phyloP scores from a whole-genome alignment of 2,888 invertebrate genomes.

The Leucania comma region DNA sequence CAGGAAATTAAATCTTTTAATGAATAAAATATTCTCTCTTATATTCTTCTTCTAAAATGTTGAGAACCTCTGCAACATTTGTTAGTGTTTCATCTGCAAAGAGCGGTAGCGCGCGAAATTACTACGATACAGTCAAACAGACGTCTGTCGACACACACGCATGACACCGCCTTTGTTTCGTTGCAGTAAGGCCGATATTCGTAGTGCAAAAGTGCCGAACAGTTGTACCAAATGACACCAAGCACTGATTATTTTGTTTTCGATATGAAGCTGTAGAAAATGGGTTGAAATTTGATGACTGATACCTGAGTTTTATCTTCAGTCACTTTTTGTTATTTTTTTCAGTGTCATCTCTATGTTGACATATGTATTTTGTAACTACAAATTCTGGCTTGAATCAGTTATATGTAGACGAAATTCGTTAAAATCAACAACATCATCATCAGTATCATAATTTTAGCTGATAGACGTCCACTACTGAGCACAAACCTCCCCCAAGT shows the following conservation, averaged over 20 bases:
- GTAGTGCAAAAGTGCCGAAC: not conserved
- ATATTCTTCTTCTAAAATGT: constrained; percentile 10
- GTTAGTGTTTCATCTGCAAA: constrained; percentile 61
- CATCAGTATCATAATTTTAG: too few relatives aligned
- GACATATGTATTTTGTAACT: not conserved
- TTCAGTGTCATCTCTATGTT: not conserved
- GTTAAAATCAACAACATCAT: not conserved
- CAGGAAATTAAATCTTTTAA: too few relatives aligned
- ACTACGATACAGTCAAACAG: constrained; percentile 26
- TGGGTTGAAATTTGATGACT: constrained; percentile 42
- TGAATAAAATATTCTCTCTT: too few relatives aligned
- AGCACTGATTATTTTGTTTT: constrained; percentile 45
- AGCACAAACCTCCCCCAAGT: too few relatives aligned
- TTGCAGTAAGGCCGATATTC: constrained; percentile 9
- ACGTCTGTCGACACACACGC: too few relatives aligned
- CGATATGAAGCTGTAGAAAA: constrained; percentile 18
- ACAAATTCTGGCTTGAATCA: not conserved
- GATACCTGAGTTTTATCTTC: constrained; percentile 32
- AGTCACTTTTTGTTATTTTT: not conserved
- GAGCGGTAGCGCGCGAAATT: constrained; percentile 63
- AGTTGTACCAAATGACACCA: constrained; percentile 21
- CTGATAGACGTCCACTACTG: too few relatives aligned
- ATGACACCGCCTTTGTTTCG: not conserved
- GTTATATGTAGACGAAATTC: not conserved
- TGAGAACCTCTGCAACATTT: constrained; percentile 28